phyloP scores from a whole-genome alignment of 2,888 invertebrate species.

The Synergus umbraculus region DNA sequence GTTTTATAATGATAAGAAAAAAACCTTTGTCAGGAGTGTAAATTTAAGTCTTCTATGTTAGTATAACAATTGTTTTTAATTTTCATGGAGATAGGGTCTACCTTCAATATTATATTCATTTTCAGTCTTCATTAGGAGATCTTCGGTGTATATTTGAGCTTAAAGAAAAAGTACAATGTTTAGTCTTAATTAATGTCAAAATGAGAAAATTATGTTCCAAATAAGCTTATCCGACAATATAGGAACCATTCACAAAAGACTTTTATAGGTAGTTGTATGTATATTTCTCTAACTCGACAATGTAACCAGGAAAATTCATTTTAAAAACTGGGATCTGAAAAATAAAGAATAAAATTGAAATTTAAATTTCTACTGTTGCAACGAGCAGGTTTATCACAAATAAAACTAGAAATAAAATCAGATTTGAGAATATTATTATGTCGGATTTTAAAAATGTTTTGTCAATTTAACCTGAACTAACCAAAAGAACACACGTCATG shows the following conservation, averaged over 20 bases:
- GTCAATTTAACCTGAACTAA: background rate
- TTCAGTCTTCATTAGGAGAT: constrained; percentile 5
- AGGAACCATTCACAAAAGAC: too few species aligned
- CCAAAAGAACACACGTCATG: constrained; percentile 5
- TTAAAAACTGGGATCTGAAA: background rate
- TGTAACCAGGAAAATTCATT: too few species aligned
- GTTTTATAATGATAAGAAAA: background rate
- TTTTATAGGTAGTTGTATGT: too few species aligned
- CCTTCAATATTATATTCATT: constrained; percentile 7
- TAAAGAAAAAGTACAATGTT: background rate
- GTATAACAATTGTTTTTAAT: background rate
- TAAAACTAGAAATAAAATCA: background rate
- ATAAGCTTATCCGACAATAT: too few species aligned
- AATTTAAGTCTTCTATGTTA: background rate
- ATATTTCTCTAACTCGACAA: too few species aligned
- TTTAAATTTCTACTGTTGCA: background rate
- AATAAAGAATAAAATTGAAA: background rate
- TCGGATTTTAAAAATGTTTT: background rate
- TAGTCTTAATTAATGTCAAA: background rate
- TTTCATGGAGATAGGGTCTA: background rate
- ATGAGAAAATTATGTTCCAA: too few species aligned
- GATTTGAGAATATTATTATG: background rate
- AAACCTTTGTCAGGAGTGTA: background rate
- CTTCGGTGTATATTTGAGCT: background rate
- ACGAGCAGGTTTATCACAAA: background rate